Evolutionary conservation across 2,113 vertebrate genomes (phyloP).

Genomic region (Antechinus stuartii): DNA sequence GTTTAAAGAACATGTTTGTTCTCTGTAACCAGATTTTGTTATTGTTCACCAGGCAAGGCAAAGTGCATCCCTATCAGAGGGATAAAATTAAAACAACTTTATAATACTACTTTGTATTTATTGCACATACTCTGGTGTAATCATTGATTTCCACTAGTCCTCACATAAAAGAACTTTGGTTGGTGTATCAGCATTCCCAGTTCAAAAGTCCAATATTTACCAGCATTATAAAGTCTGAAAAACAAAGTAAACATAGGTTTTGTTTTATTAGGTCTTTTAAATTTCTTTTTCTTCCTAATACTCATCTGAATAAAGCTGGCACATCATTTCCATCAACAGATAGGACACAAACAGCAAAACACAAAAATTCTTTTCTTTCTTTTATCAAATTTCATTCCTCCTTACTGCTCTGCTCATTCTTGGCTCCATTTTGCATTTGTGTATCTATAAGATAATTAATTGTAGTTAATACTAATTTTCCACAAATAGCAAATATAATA

Average conservation of each 20-base stretch:
- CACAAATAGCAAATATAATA: background rate
- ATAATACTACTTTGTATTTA: background rate
- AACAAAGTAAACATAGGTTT: background rate
- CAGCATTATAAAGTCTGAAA: background rate
- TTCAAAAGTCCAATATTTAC: background rate
- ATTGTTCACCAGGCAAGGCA: background rate
- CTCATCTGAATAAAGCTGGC: background rate
- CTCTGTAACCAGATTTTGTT: background rate
- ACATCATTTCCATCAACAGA: background rate
- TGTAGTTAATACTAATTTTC: background rate
- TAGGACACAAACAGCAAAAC: background rate
- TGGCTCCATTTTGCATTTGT: background rate
- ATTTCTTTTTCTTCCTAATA: background rate
- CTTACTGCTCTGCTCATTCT: background rate
- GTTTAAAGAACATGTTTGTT: conserved; percentile 6
- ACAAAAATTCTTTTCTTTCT: background rate
- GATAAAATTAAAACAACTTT: background rate
- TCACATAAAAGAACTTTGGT: background rate
- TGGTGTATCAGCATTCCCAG: background rate
- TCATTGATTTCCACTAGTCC: background rate
- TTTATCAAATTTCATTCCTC: background rate
- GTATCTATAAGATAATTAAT: background rate
- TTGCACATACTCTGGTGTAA: background rate
- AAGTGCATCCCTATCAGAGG: background rate
- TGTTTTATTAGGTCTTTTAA: background rate